phyloP scores from a whole-genome alignment of 2,113 vertebrate genomes.

The Grus americana region DNA sequence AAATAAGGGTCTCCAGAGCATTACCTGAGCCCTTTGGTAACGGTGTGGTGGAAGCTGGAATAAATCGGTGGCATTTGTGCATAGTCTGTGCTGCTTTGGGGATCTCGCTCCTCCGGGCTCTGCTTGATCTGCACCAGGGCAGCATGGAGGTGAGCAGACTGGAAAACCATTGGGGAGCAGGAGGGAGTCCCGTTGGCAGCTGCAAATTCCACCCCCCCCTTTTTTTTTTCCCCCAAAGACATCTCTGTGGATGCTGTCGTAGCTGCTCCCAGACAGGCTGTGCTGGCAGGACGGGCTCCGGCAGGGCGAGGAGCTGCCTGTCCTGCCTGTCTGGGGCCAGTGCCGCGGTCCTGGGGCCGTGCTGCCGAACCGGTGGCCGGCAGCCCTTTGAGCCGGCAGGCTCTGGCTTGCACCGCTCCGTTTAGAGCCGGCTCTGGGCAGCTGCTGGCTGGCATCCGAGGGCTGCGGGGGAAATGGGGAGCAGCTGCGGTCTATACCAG shows the following conservation, averaged over 20 bases:
- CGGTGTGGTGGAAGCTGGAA: background rate
- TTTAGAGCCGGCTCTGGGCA: background rate
- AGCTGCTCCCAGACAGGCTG: background rate
- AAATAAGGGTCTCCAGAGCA: background rate
- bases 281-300: background rate
- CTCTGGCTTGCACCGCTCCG: background rate
- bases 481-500: background rate
- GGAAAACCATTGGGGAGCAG: background rate
- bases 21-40: background rate
- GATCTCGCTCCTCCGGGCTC: rapidly evolving
- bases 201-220: background rate
- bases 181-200: background rate
- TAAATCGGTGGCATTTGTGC: background rate
- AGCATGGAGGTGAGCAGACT: background rate
- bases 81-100: background rate
- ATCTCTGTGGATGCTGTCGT: background rate
- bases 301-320: background rate
- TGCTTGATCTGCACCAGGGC: background rate
- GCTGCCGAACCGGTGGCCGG: background rate
- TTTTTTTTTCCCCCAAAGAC: background rate
- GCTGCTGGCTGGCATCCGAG: background rate
- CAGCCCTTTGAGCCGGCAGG: background rate
- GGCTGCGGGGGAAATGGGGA: background rate
- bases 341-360: background rate
- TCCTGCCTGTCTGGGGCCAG: rapidly evolving